Percentiles rank a stretch among this genome's conserved stretches.
Evolutionary conservation across 2,888 invertebrate genomes (phyloP).

Genomic region (Notodonta ziczac): DNA sequence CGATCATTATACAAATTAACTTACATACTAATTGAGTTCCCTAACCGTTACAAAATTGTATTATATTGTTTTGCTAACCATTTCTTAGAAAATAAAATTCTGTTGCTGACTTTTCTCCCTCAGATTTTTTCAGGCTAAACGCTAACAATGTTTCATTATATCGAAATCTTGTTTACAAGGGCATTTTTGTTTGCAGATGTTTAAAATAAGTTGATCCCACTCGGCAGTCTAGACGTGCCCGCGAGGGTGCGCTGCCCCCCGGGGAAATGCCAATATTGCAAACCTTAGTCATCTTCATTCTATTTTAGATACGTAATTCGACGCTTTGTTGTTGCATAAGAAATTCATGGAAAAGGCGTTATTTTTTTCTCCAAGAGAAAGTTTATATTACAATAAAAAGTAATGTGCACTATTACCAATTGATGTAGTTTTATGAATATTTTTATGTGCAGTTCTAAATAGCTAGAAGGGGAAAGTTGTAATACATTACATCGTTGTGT

Average conservation of each 20-base stretch:
- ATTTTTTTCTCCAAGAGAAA: constrained; percentile 17
- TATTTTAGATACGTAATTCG: constrained; percentile 40
- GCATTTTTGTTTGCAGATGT: constrained; percentile 54
- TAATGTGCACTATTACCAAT: constrained; percentile 15
- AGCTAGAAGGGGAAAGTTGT: constrained; percentile 25
- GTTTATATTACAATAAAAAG: constrained; percentile 20
- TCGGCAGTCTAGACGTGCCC: constrained; percentile 70
- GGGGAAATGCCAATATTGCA: constrained; percentile 65
- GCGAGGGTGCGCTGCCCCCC: constrained; percentile 60
- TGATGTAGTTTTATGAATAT: constrained; percentile 15
- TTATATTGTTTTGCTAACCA: neutral
- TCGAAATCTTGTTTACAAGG: constrained; percentile 53
- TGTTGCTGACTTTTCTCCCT: neutral
- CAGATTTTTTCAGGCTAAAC: constrained; percentile 32
- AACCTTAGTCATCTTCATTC: constrained; percentile 69
- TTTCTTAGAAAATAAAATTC: constrained; percentile 20
- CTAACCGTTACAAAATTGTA: constrained; percentile 14
- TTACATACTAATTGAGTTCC: constrained; percentile 17
- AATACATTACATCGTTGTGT: neutral
- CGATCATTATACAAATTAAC: constrained; percentile 36
- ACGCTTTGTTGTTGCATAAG: constrained; percentile 16
- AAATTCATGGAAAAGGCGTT: constrained; percentile 4
- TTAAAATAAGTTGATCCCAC: constrained; percentile 62
- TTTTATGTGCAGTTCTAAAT: constrained; percentile 13
- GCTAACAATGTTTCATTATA: constrained; percentile 42